phyloP scores from a whole-genome alignment of 2,888 invertebrate species.

The Micoletzkya japonica region DNA sequence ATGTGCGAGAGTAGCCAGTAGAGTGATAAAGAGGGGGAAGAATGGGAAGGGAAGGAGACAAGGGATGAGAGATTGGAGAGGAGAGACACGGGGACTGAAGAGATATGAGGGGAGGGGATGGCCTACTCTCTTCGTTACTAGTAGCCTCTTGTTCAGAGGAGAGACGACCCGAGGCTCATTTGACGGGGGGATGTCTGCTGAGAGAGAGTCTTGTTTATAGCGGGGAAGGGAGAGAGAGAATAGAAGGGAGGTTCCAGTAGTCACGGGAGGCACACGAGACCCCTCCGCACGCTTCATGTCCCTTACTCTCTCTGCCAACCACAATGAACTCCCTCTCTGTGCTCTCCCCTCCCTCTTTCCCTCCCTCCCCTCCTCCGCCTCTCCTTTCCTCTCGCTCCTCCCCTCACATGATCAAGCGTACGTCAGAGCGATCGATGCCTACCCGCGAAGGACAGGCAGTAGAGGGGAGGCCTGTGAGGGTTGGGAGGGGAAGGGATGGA shows the following conservation, averaged over 20 bases:
- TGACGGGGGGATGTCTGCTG: not conserved
- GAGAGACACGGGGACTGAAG: not conserved
- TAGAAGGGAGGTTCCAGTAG: not conserved
- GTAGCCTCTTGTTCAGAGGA: no score
- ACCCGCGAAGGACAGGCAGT: not conserved
- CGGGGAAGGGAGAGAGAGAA: not conserved
- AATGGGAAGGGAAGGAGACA: not conserved
- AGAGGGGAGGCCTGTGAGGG: slow-evolving; percentile 13
- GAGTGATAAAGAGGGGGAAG: no score
- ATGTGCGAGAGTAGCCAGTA: no score
- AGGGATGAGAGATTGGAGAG: not conserved
- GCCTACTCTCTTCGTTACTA: no score
- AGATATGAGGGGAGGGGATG: no score
- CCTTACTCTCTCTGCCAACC: not conserved
- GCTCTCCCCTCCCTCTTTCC: slow-evolving; percentile 14
- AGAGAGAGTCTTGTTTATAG: slow-evolving; percentile 5
- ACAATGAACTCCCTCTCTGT: not conserved
- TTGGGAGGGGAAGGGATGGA: not conserved
- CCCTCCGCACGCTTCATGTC: not conserved
- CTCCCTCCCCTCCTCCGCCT: slow-evolving; percentile 5
- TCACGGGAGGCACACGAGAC: slow-evolving; percentile 17
- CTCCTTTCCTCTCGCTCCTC: not conserved
- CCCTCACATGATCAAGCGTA: slow-evolving; percentile 25
- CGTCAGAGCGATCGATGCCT: not conserved
- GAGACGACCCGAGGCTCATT: no score